A percentile compares a stretch with the other conserved stretches of the same genome.
Evolutionary conservation across 2,888 invertebrate species (phyloP).

Genomic region (Eupithecia exiguata): DNA sequence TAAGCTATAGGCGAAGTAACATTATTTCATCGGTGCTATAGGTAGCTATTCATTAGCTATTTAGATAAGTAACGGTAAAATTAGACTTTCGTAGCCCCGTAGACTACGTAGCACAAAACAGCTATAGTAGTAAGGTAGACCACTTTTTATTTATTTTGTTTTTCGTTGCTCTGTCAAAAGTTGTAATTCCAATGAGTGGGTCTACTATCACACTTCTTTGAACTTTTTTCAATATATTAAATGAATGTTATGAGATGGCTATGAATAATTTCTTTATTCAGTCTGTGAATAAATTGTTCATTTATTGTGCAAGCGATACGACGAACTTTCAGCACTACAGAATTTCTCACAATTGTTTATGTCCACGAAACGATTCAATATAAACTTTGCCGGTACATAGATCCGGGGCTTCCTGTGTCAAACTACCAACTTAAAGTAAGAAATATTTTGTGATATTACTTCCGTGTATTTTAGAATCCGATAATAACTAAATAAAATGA

Average conservation of each 20-base stretch:
- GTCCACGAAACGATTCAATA: slow-evolving; percentile 39
- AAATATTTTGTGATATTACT: slow-evolving; percentile 14
- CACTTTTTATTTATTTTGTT: too few relatives aligned
- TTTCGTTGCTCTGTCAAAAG: background rate
- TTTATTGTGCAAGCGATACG: slow-evolving; percentile 48
- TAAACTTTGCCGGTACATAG: slow-evolving; percentile 39
- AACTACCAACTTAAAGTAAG: slow-evolving; percentile 31
- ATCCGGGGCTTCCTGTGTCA: slow-evolving; percentile 33
- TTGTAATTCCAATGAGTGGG: background rate
- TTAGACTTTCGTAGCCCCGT: background rate
- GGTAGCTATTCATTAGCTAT: too few relatives aligned
- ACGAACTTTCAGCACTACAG: slow-evolving; percentile 34
- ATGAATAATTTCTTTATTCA: background rate
- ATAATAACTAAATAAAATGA: too few relatives aligned
- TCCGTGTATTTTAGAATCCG: too few relatives aligned
- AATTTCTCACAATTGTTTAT: slow-evolving; percentile 42
- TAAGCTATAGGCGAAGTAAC: too few relatives aligned
- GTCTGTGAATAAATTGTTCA: slow-evolving; percentile 55
- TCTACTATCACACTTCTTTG: slow-evolving; percentile 7
- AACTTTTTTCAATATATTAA: slow-evolving; percentile 29
- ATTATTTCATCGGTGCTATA: too few relatives aligned
- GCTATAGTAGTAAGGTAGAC: background rate
- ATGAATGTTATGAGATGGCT: too few relatives aligned
- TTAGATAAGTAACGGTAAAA: too few relatives aligned
- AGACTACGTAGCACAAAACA: background rate